Percentiles rank a stretch among this genome's conserved stretches.
Conservation (phyloP, 2,113 vertebrate genomes). For the Ceuthmochares aereus region DNA sequence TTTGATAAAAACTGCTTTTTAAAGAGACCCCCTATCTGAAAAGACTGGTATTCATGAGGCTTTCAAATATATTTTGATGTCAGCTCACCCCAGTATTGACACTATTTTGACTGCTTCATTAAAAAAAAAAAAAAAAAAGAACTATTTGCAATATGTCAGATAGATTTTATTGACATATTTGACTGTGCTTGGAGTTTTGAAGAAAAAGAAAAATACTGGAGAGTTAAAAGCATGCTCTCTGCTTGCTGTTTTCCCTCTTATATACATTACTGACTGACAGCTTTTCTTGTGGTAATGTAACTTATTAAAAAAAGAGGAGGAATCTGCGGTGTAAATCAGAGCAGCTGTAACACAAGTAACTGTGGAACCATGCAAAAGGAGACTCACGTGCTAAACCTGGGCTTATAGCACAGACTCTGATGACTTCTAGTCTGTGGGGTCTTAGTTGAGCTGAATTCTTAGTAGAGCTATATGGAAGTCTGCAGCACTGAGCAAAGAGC, state of each 20-base stretch:
- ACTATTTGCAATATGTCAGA: constrained; percentile 35
- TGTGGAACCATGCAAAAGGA: background rate
- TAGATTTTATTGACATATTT: constrained; percentile 51
- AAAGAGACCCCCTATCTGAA: constrained; percentile 27
- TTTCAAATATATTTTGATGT: constrained; percentile 67
- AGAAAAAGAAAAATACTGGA: constrained; percentile 22
- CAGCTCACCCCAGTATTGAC: constrained; percentile 57
- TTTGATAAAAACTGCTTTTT: constrained; percentile 59
- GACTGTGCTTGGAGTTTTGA: constrained; percentile 48
- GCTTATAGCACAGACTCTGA: background rate
- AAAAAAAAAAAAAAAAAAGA: background rate
- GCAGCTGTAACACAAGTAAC: background rate
- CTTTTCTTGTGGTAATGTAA: background rate
- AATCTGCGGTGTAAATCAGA: background rate
- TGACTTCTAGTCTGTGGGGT: background rate
- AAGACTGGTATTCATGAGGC: constrained; percentile 36
- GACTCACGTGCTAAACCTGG: background rate
- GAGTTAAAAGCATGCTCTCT: background rate
- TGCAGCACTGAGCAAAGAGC: background rate
- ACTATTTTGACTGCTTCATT: constrained; percentile 60
- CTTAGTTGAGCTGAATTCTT: background rate
- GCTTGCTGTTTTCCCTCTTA: background rate
- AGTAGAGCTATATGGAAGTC: background rate
- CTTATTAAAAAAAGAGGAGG: background rate
- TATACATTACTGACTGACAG: background rate